Evolutionary conservation across 2,888 invertebrate genomes (phyloP), one percentile per base, ranked within the genome.

Genomic region (Lepetodrilus schrolli): DNA sequence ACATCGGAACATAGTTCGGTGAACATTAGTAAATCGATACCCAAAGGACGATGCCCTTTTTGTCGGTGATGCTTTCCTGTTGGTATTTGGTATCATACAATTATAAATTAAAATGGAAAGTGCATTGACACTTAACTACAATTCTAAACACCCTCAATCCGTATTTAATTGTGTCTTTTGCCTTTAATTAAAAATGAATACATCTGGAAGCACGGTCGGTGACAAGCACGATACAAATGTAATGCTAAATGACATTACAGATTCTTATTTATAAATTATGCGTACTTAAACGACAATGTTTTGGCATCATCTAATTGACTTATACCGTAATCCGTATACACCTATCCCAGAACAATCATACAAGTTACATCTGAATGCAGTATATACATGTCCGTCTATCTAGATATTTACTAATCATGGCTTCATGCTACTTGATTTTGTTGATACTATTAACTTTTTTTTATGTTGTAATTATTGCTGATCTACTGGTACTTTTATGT

Each of bases 401-500:
- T 21, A 21, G 48, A 48, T 8, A 20, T 48, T 48, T n/a, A 5
- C 21, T 48, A 48, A 48, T 48, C 48, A 21, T 48, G 17, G 5
- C 17, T 48, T 17, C 17, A 20, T 48, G 17, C 48, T 21, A 20
- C 21, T 48, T 21, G 48, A 21, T 48, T 48, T 48, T n/a, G 48
- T 49, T 48, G 20, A 8, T 7, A 70, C 72, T 66, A 66, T 23
- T 36, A 37, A 10, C 48, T 38, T 13, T 30, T 48, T 13, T 30
- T 48, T 30, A 66, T 34, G 48, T 66, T 34, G 21, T 48, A 66
- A 37, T 66, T 66, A 72, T 66, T 37, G 48, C 66, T n/a, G n/a
- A 17, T 43, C 72, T 66, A 72, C 66, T 66, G 47, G 65, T 66
- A 51, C 66, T 66, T 23, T 66, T 65, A 66, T 66, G 65, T 21